Evolutionary conservation across 2,888 invertebrate species (phyloP).

Genomic region (Plebejus melissa): DNA sequence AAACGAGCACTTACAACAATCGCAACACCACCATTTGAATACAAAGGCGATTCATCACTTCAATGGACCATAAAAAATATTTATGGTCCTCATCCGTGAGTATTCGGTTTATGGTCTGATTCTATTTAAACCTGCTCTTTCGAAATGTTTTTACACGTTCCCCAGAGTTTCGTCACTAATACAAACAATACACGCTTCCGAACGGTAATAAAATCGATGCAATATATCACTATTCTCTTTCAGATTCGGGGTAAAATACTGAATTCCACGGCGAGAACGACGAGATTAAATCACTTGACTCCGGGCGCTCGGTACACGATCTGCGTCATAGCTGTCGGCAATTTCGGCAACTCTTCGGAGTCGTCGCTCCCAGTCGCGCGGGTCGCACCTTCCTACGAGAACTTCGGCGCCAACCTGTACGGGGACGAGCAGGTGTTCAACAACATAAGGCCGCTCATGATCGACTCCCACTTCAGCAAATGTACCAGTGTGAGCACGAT

Average conservation of each 20-base stretch:
- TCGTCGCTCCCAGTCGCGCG: conserved; percentile 73
- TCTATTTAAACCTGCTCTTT: conserved; percentile 65
- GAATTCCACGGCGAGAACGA: conserved; percentile 85
- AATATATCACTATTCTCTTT: conserved; percentile 24
- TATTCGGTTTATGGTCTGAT: conserved; percentile 60
- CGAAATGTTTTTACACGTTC: conserved; percentile 21
- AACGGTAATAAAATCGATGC: conserved; percentile 5
- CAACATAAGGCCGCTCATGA: conserved; percentile 61
- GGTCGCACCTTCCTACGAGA: conserved; percentile 64
- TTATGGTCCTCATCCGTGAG: conserved; percentile 70
- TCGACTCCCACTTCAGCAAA: conserved; percentile 86
- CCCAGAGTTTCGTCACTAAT: conserved; percentile 16
- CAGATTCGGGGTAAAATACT: conserved; percentile 88
- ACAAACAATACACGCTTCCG: conserved; percentile 10
- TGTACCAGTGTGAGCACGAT: conserved; percentile 88
- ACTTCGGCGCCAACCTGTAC: conserved; percentile 61
- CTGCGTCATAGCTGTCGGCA: conserved; percentile 92
- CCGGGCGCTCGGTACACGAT: conserved; percentile 91
- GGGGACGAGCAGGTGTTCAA: conserved; percentile 81
- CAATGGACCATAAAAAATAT: conserved; percentile 78
- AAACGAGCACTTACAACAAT: conserved; percentile 46
- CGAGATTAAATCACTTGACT: conserved; percentile 85
- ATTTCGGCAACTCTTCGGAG: conserved; percentile 72
- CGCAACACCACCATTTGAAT: conserved; percentile 74
- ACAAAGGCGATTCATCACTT: conserved; percentile 76